phyloP scores from a whole-genome alignment of 2,113 vertebrate genomes.

The Rostratula benghalensis region DNA sequence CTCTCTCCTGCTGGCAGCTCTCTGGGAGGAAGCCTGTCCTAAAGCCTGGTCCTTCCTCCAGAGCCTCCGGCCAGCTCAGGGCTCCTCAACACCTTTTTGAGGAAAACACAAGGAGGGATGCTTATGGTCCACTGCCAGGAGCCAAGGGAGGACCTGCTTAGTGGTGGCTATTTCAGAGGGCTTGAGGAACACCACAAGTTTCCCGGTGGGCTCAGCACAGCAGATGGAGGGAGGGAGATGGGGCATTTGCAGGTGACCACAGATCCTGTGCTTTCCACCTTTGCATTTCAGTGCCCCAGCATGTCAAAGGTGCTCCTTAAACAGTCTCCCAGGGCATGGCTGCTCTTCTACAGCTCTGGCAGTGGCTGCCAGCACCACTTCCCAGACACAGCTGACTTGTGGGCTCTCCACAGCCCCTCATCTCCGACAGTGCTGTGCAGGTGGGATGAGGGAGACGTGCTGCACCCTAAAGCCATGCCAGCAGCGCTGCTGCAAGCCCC shows the following conservation, averaged over 20 bases:
- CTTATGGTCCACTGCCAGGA: accelerated
- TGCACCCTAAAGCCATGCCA: not conserved
- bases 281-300: not conserved
- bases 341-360: not conserved
- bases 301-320: not conserved
- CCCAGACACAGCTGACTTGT: not conserved
- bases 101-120: not conserved
- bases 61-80: not conserved
- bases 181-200: not conserved
- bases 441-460: accelerated
- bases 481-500: not conserved
- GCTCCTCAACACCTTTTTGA: not conserved
- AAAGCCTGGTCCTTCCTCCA: accelerated
- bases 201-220: not conserved
- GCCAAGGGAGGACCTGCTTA: not conserved
- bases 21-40: not conserved
- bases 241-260: not conserved
- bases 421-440: not conserved
- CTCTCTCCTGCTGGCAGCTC: not conserved
- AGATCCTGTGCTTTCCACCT: not conserved
- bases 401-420: not conserved
- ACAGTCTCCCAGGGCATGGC: not conserved
- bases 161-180: not conserved
- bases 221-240: not conserved
- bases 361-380: not conserved